These are phyloP conservation scores for Sebastes trivittatus DNA, from an alignment of 2,797 vertebrate species.

Conservation along the genomic window DNA sequence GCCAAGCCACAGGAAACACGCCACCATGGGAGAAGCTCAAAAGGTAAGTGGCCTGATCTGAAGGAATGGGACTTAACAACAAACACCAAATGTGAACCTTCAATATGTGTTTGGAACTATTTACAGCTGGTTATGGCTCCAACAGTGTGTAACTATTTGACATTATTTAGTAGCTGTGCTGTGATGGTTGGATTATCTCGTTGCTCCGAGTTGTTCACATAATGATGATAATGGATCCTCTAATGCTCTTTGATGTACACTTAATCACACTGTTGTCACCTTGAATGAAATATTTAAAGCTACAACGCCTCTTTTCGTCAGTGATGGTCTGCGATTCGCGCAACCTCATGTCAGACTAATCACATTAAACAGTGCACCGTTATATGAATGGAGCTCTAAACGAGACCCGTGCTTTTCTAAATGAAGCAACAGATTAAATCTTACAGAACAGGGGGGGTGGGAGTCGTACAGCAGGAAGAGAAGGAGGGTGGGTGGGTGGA, in stretches of 20 bases:
- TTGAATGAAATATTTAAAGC: slow-evolving; percentile 24
- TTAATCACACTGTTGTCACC: not conserved
- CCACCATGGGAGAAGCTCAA: slow-evolving; percentile 89
- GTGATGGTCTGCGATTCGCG: slow-evolving; percentile 15
- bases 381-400: slow-evolving; percentile 52
- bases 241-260: not conserved
- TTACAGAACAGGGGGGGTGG: not conserved
- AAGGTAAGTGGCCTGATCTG: slow-evolving; percentile 82
- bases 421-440: slow-evolving; percentile 47
- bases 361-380: slow-evolving; percentile 40
- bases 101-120: not conserved
- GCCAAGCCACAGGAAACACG: slow-evolving; percentile 64
- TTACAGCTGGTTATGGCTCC: not conserved
- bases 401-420: slow-evolving; percentile 38
- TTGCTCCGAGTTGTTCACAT: not conserved
- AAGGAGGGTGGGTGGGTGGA: not conserved
- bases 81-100: slow-evolving; percentile 26
- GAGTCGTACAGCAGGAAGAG: not conserved
- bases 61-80: slow-evolving; percentile 1
- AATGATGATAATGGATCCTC: not conserved
- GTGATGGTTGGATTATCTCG: slow-evolving; percentile 1
- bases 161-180: not conserved
- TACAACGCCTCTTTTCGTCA: not conserved
- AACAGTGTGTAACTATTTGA: not conserved
- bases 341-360: slow-evolving; percentile 43